Conservation (phyloP, 2,113 vertebrate species). For the Vimba vimba region DNA sequence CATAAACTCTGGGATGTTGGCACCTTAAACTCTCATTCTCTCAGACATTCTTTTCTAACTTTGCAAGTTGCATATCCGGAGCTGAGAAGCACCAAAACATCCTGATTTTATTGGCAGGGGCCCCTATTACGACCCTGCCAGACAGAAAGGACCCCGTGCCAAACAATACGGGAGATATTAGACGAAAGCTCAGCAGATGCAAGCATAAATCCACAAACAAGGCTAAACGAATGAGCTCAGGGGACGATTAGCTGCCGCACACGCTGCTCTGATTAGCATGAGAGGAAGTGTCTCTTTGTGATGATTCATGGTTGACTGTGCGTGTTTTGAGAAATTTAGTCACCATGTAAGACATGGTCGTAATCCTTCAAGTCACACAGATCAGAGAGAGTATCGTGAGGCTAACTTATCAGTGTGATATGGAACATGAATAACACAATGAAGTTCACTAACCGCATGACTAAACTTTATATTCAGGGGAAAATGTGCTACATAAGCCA, state of each 20-base stretch:
- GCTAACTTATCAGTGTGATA: constrained; percentile 4
- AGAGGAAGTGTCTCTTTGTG: constrained; percentile 67
- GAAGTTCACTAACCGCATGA: not conserved
- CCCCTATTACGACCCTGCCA: constrained; percentile 16
- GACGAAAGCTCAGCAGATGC: constrained; percentile 58
- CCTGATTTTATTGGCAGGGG: constrained; percentile 62
- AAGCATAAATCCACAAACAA: constrained; percentile 68
- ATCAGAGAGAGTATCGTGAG: constrained; percentile 43
- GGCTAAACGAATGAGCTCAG: constrained; percentile 53
- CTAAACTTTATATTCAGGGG: constrained; percentile 13
- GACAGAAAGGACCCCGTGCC: constrained; percentile 39
- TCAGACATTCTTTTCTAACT: constrained; percentile 19
- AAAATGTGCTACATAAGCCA: not conserved
- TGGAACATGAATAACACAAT: not conserved
- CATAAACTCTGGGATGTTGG: not conserved
- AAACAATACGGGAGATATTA: constrained; percentile 56
- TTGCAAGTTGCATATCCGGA: constrained; percentile 17
- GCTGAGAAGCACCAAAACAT: constrained; percentile 56
- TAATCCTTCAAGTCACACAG: not conserved
- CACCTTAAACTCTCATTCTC: constrained; percentile 7
- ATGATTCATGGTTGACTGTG: constrained; percentile 60
- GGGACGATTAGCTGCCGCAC: constrained; percentile 61
- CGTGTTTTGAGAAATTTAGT: constrained; percentile 45
- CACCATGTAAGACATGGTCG: constrained; percentile 58
- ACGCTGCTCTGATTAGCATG: constrained; percentile 71